phyloP scores from a whole-genome alignment of 2,797 vertebrate species.

The Octomys mimax region DNA sequence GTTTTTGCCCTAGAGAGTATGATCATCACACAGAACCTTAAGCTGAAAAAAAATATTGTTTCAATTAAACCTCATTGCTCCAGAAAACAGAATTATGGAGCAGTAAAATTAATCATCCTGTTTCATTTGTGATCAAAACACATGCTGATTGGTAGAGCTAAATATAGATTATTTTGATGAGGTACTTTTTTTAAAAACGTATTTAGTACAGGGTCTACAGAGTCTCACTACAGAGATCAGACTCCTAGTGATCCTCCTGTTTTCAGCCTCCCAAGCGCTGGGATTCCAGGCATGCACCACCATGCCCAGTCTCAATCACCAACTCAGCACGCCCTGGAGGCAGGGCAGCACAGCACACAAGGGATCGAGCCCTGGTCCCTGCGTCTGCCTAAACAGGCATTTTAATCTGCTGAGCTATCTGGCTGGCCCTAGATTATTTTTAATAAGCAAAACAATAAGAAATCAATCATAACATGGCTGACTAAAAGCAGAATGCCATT shows the following conservation, averaged over 20 bases:
- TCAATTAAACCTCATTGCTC: conserved; percentile 55
- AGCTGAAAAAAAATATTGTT: conserved; percentile 67
- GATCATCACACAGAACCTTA: conserved; percentile 29
- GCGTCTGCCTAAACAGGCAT: background rate
- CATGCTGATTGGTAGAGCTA: background rate
- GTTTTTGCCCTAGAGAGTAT: conserved; percentile 58
- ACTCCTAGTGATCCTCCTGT: no score
- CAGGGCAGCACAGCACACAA: no score
- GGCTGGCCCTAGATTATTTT: conserved; percentile 1
- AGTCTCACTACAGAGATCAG: no score
- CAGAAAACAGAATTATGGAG: conserved; percentile 64
- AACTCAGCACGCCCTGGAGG: no score
- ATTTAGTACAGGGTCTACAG: no score
- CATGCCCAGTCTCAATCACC: no score
- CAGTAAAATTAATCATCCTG: conserved; percentile 56
- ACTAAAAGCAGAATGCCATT: conserved; percentile 13
- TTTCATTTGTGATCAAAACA: conserved; percentile 61
- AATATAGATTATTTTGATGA: conserved; percentile 38
- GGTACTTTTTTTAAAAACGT: no score
- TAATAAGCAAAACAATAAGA: conserved; percentile 42
- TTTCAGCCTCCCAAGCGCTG: no score
- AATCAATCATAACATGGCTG: background rate
- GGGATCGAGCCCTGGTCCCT: no score
- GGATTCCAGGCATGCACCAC: no score
- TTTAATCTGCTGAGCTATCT: no score